A percentile compares a stretch with the other conserved stretches of the same genome.
Evolutionary conservation across 2,888 invertebrate species (phyloP).

Genomic region (Gymnoscelis rufifasciata): DNA sequence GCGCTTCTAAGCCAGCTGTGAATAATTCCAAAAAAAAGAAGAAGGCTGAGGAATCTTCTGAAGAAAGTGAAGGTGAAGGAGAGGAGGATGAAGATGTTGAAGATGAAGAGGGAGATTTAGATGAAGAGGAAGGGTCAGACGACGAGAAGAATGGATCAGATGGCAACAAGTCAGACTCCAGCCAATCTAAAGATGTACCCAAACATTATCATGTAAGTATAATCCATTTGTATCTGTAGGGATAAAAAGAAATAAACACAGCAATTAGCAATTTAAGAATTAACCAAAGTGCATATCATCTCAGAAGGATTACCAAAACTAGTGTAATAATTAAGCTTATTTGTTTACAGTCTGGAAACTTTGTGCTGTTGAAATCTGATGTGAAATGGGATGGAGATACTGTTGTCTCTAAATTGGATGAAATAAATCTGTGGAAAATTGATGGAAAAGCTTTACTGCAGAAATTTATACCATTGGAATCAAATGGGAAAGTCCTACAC

Average conservation of each 20-base stretch:
- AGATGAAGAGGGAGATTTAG: slow-evolving; percentile 68
- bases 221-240: too few species aligned
- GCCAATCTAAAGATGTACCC: slow-evolving; percentile 77
- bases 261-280: too few species aligned
- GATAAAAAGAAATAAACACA: too few species aligned
- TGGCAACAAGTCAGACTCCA: slow-evolving; percentile 75
- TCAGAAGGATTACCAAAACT: too few species aligned
- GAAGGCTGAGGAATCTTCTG: slow-evolving; percentile 62
- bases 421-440: slow-evolving; percentile 83
- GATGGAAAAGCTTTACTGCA: slow-evolving; percentile 83
- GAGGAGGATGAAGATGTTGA: slow-evolving; percentile 67
- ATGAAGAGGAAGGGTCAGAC: slow-evolving; percentile 74
- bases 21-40: slow-evolving; percentile 72
- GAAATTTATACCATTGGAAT: slow-evolving; percentile 82
- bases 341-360: slow-evolving; percentile 78
- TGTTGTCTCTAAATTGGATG: slow-evolving; percentile 72
- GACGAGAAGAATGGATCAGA: slow-evolving; percentile 77
- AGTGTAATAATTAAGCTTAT: not conserved
- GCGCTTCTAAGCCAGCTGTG: slow-evolving; percentile 50
- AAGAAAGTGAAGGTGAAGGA: slow-evolving; percentile 66
- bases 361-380: slow-evolving; percentile 82
- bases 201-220: slow-evolving; percentile 74
- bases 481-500: slow-evolving; percentile 77
- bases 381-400: slow-evolving; percentile 79
- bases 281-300: too few species aligned